Evolutionary conservation across 2,797 vertebrate genomes (phyloP).

Genomic region (Danio albolineatus): DNA sequence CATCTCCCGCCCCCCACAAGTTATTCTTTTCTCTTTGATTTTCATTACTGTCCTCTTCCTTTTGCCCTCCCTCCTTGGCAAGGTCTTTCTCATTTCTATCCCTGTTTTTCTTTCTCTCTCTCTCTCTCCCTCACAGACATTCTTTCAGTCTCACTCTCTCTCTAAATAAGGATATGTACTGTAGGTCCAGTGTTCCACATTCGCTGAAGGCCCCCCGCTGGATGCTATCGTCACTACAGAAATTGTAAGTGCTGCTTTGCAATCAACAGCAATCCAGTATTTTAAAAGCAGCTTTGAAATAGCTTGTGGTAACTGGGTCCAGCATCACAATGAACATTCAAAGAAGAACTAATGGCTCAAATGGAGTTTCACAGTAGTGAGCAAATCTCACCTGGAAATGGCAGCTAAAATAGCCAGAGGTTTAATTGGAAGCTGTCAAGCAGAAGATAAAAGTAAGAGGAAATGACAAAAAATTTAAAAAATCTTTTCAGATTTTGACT

Average conservation of each 20-base stretch:
- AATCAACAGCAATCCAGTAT: slow-evolving; percentile 9
- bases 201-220: slow-evolving; percentile 32
- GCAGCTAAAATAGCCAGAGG: background rate
- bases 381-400: background rate
- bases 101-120: slow-evolving; percentile 21
- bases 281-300: slow-evolving; percentile 6
- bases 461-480: background rate
- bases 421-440: background rate
- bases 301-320: background rate
- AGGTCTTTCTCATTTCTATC: background rate
- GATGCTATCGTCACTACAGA: slow-evolving; percentile 16
- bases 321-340: background rate
- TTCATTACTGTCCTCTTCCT: slow-evolving; percentile 27
- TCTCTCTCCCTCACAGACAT: slow-evolving; percentile 24
- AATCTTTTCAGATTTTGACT: background rate
- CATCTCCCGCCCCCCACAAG: background rate
- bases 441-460: background rate
- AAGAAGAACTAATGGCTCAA: slow-evolving; percentile 6
- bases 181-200: background rate
- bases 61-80: slow-evolving; percentile 22
- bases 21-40: slow-evolving; percentile 27
- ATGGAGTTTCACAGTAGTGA: background rate
- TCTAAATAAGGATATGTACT: slow-evolving; percentile 49
- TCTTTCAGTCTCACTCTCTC: slow-evolving; percentile 27
- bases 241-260: background rate